These are phyloP conservation scores for Actinostola sp. DNA, from an alignment of 92 coral and sea anemone genomes.

Conservation along the genomic window DNA sequence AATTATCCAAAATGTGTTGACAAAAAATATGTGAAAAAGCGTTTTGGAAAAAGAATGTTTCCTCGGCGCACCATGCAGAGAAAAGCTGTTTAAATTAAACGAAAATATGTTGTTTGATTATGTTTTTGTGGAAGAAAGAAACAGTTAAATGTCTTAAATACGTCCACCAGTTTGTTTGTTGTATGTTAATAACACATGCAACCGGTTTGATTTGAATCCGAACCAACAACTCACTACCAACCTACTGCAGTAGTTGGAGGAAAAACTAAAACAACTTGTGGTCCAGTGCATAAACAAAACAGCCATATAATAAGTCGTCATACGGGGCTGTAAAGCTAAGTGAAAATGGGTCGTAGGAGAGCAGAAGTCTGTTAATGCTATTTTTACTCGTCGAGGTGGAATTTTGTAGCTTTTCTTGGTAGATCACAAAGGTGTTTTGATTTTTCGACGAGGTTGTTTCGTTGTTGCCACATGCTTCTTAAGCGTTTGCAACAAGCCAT, in stretches of 20 bases:
- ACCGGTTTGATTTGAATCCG: neutral
- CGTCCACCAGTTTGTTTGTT: neutral
- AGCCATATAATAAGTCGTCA: neutral
- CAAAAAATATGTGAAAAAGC: no score
- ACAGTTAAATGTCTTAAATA: neutral
- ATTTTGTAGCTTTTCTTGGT: neutral
- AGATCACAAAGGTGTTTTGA: neutral
- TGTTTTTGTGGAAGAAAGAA: neutral
- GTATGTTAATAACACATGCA: neutral
- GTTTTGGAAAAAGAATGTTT: no score
- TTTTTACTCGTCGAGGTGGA: neutral
- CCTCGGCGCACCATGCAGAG: no score
- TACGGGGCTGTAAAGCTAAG: neutral
- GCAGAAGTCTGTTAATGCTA: neutral
- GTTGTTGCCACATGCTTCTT: slow-evolving; percentile 31
- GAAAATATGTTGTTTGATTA: neutral
- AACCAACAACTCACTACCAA: neutral
- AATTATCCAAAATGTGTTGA: no score
- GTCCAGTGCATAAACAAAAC: neutral
- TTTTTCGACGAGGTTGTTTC: neutral
- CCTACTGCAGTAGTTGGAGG: slow-evolving; percentile 9
- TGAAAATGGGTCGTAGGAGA: neutral
- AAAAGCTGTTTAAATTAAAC: neutral
- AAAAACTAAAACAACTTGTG: slow-evolving; percentile 18
- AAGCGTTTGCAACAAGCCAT: slow-evolving; percentile 56